Base-by-base conservation (phyloP, 2,113 vertebrate species). In the Pipa parva region DNA sequence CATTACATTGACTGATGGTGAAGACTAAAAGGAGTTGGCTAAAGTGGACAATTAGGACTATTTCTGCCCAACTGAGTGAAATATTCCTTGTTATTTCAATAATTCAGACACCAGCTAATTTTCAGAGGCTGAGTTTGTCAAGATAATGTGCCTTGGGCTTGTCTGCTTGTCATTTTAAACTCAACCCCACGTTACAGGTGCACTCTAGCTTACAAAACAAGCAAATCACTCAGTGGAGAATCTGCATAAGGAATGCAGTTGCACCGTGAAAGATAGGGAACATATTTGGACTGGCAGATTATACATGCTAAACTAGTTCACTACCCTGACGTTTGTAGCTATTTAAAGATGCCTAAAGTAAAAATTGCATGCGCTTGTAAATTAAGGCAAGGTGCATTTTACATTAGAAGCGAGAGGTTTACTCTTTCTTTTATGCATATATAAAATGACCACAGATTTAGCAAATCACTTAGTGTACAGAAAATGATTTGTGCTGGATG, bases 21-120 rank as follows among this genome's bases (percentile, higher is more conserved):
- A 92, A 91, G 89, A 85, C 91, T 90, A 89, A 88, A 89, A 89
- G 90, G 90, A 90, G 84, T 90, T 87, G 81, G 89, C 85, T 92
- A 94, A 97, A 95, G 87, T 93, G 93, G 89, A 96, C 95, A 98
- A 98, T 97, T 96, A 96, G 89, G 81, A 87, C 81, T 85, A 90
- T 91, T 90, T 90, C 84, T 92, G 85, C 87, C 90, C 83, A 91
- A 89, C 86, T 88, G 89, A 92, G 89, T 92, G 90, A 94, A 97
- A 95, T 93, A 92, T 88, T 92, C 90, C 93, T 91, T 95, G 92
- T 94, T 95, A 95, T 93, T 97, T 97, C 91, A 95, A 97, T 97
- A 95, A 97, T 95, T 93, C 90, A 95, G 91, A 87, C 89, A 81
- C 80, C 82, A 78, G 86, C 90, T 95, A 95, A 97, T 97, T 94